Evolutionary conservation across 2,797 vertebrate species (phyloP).

Genomic region (Danio aesculapii): DNA sequence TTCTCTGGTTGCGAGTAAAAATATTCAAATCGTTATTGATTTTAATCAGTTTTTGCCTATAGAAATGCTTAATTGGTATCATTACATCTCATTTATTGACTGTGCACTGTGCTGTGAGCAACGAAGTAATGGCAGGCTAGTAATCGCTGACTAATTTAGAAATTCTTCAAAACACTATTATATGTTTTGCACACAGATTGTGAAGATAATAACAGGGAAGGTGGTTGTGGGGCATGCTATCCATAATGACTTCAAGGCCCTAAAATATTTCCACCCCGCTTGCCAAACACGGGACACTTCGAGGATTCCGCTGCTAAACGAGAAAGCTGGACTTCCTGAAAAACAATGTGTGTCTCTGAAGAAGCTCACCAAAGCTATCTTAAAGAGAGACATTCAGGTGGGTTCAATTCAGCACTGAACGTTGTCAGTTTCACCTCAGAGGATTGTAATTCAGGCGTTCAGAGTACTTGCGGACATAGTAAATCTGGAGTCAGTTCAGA

Average conservation of each 20-base stretch:
- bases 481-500: neutral
- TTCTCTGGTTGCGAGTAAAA: neutral
- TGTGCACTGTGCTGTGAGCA: neutral
- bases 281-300: slow-evolving; percentile 88
- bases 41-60: too few species aligned
- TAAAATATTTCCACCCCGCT: slow-evolving; percentile 84
- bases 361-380: slow-evolving; percentile 86
- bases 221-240: slow-evolving; percentile 91
- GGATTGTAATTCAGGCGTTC: neutral
- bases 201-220: slow-evolving; percentile 87
- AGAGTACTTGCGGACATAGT: neutral
- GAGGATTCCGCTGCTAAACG: slow-evolving; percentile 86
- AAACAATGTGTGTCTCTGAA: slow-evolving; percentile 81
- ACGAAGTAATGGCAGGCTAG: neutral
- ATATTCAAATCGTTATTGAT: neutral
- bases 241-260: slow-evolving; percentile 90
- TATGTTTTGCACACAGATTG: slow-evolving; percentile 75
- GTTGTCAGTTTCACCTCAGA: neutral
- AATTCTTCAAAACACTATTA: neutral
- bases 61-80: neutral
- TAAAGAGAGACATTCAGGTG: slow-evolving; percentile 92
- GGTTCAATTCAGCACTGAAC: neutral
- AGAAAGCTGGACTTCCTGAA: slow-evolving; percentile 79
- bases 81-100: neutral
- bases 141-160: neutral